Evolutionary conservation across 2,113 vertebrate genomes (phyloP).

Genomic region (Addax nasomaculatus): DNA sequence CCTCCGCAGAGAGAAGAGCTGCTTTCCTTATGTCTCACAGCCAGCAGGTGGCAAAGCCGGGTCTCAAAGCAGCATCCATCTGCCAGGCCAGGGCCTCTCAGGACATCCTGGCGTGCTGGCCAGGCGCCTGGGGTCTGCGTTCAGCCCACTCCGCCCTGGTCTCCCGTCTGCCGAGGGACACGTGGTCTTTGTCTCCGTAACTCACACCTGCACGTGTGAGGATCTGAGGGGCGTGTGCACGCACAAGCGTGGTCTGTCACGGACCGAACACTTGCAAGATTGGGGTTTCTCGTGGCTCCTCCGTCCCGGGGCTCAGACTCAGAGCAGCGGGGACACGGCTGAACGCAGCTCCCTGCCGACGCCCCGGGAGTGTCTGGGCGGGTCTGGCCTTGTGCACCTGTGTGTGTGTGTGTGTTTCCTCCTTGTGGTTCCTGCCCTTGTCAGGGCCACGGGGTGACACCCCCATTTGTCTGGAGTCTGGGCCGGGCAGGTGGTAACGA

Average conservation of each 20-base stretch:
- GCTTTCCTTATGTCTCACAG: not conserved
- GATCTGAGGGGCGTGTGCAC: rapidly evolving
- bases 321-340: not conserved
- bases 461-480: not conserved
- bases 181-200: not conserved
- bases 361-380: rapidly evolving
- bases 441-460: not conserved
- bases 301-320: not conserved
- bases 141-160: not conserved
- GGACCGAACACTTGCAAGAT: not conserved
- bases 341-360: rapidly evolving
- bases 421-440: not conserved
- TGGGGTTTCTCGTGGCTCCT: not conserved
- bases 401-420: rapidly evolving
- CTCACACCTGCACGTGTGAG: not conserved
- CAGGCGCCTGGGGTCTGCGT: rapidly evolving
- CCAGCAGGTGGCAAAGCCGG: not conserved
- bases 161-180: not conserved
- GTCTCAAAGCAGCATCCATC: not conserved
- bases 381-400: not conserved
- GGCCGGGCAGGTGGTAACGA: rapidly evolving
- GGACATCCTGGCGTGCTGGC: not conserved
- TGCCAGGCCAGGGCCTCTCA: not conserved
- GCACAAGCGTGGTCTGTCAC: rapidly evolving
- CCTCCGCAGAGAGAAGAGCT: not conserved